A percentile compares a stretch with the other conserved stretches of the same genome.
Conservation (phyloP, 2,113 vertebrate species). For the Parus major region DNA sequence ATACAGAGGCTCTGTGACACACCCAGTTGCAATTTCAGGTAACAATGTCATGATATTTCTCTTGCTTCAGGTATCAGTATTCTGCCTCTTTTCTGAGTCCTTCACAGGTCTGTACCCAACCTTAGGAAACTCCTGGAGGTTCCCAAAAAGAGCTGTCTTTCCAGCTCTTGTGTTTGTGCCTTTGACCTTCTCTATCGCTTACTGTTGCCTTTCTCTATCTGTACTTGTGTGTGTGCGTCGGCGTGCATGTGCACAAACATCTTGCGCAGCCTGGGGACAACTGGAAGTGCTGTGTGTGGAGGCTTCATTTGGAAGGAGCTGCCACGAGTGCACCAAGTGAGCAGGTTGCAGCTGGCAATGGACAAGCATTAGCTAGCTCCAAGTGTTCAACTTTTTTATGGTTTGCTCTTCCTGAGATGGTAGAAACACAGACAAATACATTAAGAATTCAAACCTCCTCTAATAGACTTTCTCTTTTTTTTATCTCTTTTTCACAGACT, state of each 20-base stretch:
- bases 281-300: not conserved
- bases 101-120: not conserved
- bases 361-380: not conserved
- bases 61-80: not conserved
- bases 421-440: not conserved
- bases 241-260: accelerated
- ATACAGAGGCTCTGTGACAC: not conserved
- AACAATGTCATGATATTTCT: not conserved
- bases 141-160: not conserved
- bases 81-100: not conserved
- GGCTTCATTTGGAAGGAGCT: not conserved
- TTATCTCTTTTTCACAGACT: not conserved
- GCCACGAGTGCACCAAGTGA: not conserved
- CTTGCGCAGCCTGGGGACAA: too few relatives aligned
- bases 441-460: not conserved
- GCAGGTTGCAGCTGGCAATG: not conserved
- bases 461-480: not conserved
- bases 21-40: not conserved
- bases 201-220: not conserved
- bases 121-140: not conserved
- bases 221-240: not conserved
- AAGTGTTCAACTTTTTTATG: not conserved
- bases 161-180: not conserved
- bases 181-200: not conserved
- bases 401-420: not conserved